Evolutionary conservation across 2,888 invertebrate genomes (phyloP).

Genomic region (Cerceris rybyensis): DNA sequence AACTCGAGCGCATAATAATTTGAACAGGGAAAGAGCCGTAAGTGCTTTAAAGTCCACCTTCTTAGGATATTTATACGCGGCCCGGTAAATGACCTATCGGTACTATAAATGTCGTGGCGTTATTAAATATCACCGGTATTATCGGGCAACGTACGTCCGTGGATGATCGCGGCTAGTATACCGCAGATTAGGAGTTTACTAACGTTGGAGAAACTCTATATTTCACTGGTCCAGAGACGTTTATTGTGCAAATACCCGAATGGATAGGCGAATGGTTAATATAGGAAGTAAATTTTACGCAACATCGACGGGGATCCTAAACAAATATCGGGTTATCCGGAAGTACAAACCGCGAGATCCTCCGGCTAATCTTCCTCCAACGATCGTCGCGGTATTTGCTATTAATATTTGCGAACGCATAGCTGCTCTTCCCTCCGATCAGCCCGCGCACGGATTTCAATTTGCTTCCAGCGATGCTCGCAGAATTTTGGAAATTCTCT

Average conservation of each 20-base stretch:
- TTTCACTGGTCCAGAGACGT: conserved; percentile 40
- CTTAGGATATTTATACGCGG: background rate
- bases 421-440: conserved; percentile 35
- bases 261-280: conserved; percentile 51
- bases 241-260: conserved; percentile 59
- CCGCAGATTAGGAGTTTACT: conserved; percentile 53
- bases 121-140: conserved; percentile 21
- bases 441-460: background rate
- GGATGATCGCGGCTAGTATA: conserved; percentile 7
- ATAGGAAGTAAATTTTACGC: conserved; percentile 55
- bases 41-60: background rate
- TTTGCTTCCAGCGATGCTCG: too few relatives aligned
- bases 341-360: conserved; percentile 49
- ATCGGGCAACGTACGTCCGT: background rate
- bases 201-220: conserved; percentile 39
- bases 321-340: conserved; percentile 59
- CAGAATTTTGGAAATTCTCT: too few relatives aligned
- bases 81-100: conserved; percentile 3
- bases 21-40: background rate
- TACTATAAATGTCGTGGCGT: conserved; percentile 8
- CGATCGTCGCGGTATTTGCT: conserved; percentile 51
- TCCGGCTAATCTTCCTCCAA: conserved; percentile 49
- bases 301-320: conserved; percentile 49
- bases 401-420: conserved; percentile 53
- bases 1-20: background rate